phyloP scores from a whole-genome alignment of 1,140 invertebrate genomes.

The Episyrphus balteatus region DNA sequence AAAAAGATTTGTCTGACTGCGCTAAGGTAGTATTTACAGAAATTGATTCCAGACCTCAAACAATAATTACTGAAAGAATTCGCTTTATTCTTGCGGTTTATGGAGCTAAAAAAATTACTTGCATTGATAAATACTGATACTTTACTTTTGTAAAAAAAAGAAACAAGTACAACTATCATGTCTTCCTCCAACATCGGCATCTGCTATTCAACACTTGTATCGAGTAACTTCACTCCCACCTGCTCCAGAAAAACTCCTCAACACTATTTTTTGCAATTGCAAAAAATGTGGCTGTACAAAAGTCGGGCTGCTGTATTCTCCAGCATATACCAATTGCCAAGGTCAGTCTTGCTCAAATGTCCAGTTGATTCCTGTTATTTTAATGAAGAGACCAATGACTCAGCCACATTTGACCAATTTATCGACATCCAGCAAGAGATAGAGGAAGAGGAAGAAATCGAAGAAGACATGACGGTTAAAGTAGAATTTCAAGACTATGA shows the following conservation, averaged over 20 bases:
- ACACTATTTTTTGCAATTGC: conserved; percentile 7
- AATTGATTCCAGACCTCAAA: too few species aligned
- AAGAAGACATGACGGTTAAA: too few species aligned
- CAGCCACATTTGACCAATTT: not conserved
- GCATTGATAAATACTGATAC: not conserved
- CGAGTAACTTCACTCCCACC: not conserved
- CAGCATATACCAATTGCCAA: conserved; percentile 13
- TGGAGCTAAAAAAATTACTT: not conserved
- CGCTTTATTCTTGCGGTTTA: not conserved
- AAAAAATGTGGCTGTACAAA: conserved; percentile 8
- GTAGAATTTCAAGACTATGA: too few species aligned
- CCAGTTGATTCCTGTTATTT: conserved; percentile 8
- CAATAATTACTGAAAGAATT: too few species aligned
- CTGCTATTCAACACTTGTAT: not conserved
- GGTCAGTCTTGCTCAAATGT: conserved; percentile 11
- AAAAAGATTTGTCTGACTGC: too few species aligned
- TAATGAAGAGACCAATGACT: conserved; percentile 7
- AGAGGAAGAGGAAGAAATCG: too few species aligned
- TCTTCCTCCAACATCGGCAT: not conserved
- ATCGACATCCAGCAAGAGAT: not conserved
- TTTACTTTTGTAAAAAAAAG: too few species aligned
- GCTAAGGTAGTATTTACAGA: too few species aligned
- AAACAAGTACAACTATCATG: not conserved
- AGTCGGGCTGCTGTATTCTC: conserved; percentile 11
- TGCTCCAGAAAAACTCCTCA: conserved; percentile 14